These are phyloP conservation scores for Cantharis rufa DNA, from an alignment of 2,888 invertebrate species.

Conservation along the genomic window DNA sequence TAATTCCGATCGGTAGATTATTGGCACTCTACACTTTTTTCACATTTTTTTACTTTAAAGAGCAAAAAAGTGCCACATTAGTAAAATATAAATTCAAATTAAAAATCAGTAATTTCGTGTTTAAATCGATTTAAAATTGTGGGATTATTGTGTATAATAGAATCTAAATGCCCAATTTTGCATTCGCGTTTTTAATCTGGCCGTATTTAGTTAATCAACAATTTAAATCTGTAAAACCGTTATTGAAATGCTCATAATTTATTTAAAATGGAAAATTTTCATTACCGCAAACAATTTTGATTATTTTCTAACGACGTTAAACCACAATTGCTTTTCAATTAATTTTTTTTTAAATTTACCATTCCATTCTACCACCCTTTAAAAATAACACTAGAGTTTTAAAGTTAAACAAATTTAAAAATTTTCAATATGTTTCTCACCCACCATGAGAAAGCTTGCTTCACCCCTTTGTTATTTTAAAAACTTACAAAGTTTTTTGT, in stretches of 20 bases:
- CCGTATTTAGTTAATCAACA: conserved; percentile 25
- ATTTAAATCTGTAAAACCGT: conserved; percentile 26
- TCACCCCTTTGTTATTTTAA: background rate
- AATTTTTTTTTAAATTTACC: background rate
- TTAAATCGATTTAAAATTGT: conserved; percentile 52
- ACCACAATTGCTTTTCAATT: background rate
- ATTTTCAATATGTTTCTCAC: background rate
- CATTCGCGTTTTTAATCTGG: conserved; percentile 37
- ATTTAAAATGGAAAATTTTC: background rate
- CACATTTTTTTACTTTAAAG: background rate
- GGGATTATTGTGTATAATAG: conserved; percentile 49
- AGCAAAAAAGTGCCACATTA: background rate
- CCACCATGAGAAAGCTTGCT: background rate
- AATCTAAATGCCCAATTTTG: conserved; percentile 46
- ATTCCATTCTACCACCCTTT: background rate
- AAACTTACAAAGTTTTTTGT: background rate
- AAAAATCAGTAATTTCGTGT: conserved; percentile 47
- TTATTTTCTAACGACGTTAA: background rate
- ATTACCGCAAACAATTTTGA: background rate
- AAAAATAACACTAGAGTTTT: background rate
- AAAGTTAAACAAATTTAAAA: background rate
- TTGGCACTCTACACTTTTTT: background rate
- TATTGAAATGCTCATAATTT: conserved; percentile 22
- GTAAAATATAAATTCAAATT: conserved; percentile 34
- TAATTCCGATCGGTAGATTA: background rate